phyloP scores from a whole-genome alignment of 2,797 vertebrate genomes.

The Siniperca scherzeri region DNA sequence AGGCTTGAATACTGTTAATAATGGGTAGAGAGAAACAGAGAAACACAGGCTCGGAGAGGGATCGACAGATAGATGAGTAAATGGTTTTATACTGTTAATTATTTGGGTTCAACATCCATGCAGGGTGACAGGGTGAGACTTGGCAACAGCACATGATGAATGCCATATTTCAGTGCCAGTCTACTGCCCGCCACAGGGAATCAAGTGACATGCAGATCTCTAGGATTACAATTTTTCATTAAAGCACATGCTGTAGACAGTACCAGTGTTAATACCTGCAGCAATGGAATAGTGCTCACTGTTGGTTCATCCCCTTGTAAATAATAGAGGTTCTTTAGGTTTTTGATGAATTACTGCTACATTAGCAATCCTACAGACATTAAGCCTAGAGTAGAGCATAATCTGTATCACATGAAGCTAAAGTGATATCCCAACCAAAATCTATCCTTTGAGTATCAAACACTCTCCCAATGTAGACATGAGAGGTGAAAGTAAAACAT shows the following conservation, averaged over 20 bases:
- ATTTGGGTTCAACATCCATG: constrained; percentile 10
- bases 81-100: constrained; percentile 23
- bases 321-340: background rate
- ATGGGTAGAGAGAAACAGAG: constrained; percentile 11
- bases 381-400: background rate
- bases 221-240: constrained; percentile 2
- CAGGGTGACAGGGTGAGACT: constrained; percentile 14
- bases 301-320: background rate
- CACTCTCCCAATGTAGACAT: background rate
- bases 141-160: constrained; percentile 10
- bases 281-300: background rate
- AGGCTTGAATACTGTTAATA: constrained; percentile 37
- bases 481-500: background rate
- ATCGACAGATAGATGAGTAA: background rate
- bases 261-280: background rate
- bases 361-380: background rate
- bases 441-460: background rate
- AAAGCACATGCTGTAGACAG: constrained; percentile 1
- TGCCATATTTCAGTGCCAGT: constrained; percentile 25
- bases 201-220: background rate
- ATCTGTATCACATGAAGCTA: background rate
- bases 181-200: background rate
- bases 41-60: background rate
- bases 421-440: background rate
- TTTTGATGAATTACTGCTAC: background rate